Evolutionary conservation across 2,888 invertebrate genomes (phyloP), one percentile per base, ranked within the genome.

Genomic region (Drosophila demipolita): DNA sequence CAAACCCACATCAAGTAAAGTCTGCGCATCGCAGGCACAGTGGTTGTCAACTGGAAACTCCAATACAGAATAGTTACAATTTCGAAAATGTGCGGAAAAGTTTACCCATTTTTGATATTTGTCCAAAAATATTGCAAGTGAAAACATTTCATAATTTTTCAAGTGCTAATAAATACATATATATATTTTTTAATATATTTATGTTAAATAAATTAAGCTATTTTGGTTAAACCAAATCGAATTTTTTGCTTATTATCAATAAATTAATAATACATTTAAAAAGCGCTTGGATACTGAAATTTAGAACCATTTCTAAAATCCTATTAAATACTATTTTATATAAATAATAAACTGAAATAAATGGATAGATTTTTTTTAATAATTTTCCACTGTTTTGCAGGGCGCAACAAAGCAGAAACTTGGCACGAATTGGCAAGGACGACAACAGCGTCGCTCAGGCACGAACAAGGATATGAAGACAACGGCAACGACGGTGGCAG

Each of bases 361-460:
- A 1, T 15, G 1, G 0, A 23, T 15, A 49, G 0, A 9, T 49
- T 29, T 29, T 29, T 4, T 29, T 23, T 23, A 23, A 29, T 26
- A 29, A 29, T 6, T 29, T 29, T 29, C 75, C 87, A 85, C 82
- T 84, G 85, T 87, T 35, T 53, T 29, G 45, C 9, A 26, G 58
- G 45, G 63, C 59, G 78, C 85, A 77, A 87, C 80, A 88, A 75
- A 83, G 83, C 88, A 86, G 83, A 83, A 83, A 83, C 88, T 83
- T 79, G 81, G 86, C 85, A 79, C 86, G 88, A 88, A 88, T 83
- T 77, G 86, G 83, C 85, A 85, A 85, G 87, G 89, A 88, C 89
- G 78, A 71, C 70, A 45, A 60, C 55, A 45, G 53, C 54, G 64
- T 64, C 38, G 48, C 45, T 23, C 23, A 45, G 45, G 78, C 60